Conservation (phyloP, 1,140 invertebrate species). For the Popillia japonica region DNA sequence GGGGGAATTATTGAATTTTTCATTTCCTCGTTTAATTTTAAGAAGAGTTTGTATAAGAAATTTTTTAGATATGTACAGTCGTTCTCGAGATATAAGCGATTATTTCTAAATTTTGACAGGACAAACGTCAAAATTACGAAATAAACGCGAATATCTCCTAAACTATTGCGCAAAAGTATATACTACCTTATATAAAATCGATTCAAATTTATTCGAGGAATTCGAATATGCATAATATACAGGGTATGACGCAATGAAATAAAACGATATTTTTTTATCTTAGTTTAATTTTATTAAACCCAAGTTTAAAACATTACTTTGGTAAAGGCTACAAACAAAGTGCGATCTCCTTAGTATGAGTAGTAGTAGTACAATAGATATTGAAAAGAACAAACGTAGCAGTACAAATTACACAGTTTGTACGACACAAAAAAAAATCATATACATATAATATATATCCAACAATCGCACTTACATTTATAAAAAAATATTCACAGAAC, state of each 20-base stretch:
- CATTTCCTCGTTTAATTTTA: no score
- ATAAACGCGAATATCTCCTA: no score
- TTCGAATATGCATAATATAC: no score
- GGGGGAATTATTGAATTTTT: background rate
- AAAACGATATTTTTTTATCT: conserved; percentile 9
- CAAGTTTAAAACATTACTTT: conserved; percentile 39
- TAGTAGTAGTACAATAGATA: background rate
- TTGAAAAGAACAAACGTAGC: background rate
- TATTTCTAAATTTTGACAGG: no score
- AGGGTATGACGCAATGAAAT: background rate
- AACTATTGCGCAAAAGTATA: no score
- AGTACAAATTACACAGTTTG: background rate
- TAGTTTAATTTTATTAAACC: conserved; percentile 37
- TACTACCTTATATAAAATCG: no score
- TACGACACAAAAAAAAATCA: background rate
- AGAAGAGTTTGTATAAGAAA: no score
- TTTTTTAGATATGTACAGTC: no score
- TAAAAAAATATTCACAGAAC: conserved; percentile 29
- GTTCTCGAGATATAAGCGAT: no score
- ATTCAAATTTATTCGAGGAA: no score
- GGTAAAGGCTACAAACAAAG: conserved; percentile 39
- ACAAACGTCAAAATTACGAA: no score
- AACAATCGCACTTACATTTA: conserved; percentile 35
- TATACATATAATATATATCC: background rate
- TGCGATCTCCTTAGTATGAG: background rate